Evolutionary conservation across 2,797 vertebrate genomes (phyloP).

Genomic region (Smutsia temminckii): DNA sequence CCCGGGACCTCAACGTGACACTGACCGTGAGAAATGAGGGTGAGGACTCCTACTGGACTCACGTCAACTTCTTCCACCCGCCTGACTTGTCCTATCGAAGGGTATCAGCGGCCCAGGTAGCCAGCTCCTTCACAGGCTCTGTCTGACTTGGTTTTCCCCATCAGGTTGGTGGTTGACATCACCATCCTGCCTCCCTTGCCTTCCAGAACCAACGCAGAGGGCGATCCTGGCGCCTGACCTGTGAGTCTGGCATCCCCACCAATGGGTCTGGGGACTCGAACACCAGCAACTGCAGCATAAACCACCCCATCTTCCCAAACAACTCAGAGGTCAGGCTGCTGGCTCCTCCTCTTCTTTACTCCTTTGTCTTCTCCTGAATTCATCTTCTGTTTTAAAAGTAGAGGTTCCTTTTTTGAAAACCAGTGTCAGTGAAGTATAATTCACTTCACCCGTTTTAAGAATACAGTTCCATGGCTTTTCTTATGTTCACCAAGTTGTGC

Average conservation of each 20-base stretch:
- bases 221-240: neutral
- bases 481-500: neutral
- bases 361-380: neutral
- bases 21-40: slow-evolving; percentile 86
- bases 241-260: neutral
- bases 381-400: neutral
- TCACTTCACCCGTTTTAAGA: neutral
- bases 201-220: slow-evolving; percentile 4
- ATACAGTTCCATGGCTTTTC: neutral
- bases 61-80: slow-evolving; percentile 86
- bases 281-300: slow-evolving; percentile 80
- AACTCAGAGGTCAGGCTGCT: slow-evolving; percentile 79
- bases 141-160: neutral
- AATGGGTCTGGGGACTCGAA: slow-evolving; percentile 26
- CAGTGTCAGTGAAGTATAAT: neutral
- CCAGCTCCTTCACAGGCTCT: neutral
- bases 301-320: slow-evolving; percentile 86
- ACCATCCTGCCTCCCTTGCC: neutral
- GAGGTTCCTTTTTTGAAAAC: neutral
- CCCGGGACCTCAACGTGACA: slow-evolving; percentile 84
- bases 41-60: slow-evolving; percentile 89
- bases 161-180: neutral
- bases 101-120: slow-evolving; percentile 83
- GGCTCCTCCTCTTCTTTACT: neutral
- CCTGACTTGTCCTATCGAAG: slow-evolving; percentile 88